Evolutionary conservation across 1,140 invertebrate species (phyloP).

Genomic region (Hetaerina americana): DNA sequence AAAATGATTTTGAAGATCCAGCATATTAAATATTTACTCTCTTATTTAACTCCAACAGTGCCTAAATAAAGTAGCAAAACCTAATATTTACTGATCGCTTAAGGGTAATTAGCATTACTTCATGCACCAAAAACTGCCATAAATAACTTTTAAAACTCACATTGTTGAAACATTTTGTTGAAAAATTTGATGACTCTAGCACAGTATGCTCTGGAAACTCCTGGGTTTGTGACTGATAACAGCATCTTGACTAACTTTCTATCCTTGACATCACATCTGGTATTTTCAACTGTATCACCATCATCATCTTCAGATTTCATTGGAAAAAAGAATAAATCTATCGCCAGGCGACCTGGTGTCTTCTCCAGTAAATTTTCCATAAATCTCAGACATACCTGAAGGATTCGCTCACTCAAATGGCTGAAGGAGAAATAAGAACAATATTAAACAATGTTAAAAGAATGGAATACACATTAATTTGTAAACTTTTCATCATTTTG

Average conservation of each 20-base stretch:
- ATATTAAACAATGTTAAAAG: too few relatives aligned
- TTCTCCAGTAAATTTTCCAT: constrained; percentile 75
- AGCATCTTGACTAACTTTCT: constrained; percentile 56
- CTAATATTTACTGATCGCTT: too few relatives aligned
- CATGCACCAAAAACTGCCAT: constrained; percentile 9
- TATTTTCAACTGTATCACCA: constrained; percentile 28
- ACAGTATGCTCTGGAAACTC: constrained; percentile 54
- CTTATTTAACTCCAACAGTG: too few relatives aligned
- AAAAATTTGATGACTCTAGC: constrained; percentile 68
- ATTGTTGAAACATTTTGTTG: constrained; percentile 60
- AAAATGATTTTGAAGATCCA: too few relatives aligned
- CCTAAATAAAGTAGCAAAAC: too few relatives aligned
- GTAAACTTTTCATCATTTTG: too few relatives aligned
- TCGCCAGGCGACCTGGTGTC: constrained; percentile 58
- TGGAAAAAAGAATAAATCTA: constrained; percentile 58
- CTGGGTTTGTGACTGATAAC: constrained; percentile 52
- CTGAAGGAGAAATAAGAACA: constrained; percentile 4
- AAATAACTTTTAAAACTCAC: constrained; percentile 28
- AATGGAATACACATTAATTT: too few relatives aligned
- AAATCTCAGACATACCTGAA: constrained; percentile 58
- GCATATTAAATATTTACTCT: too few relatives aligned
- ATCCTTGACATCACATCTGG: constrained; percentile 26
- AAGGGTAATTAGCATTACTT: too few relatives aligned
- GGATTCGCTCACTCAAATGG: constrained; percentile 37
- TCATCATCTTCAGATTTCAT: not conserved